Evolutionary conservation across 2,797 vertebrate genomes (phyloP), one percentile per base, ranked within the genome.

Genomic region (Varecia variegata): DNA sequence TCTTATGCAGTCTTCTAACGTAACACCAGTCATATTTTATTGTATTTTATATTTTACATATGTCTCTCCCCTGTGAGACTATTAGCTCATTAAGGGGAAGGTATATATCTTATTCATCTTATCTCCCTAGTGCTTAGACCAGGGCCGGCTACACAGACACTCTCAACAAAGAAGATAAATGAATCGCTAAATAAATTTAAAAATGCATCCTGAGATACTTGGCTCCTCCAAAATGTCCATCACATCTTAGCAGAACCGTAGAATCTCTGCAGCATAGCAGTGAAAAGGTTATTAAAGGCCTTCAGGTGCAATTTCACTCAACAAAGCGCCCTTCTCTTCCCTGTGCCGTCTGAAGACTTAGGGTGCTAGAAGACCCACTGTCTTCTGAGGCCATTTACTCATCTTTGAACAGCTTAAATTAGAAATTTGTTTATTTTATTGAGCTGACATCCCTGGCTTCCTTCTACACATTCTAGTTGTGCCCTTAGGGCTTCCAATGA

Each of bases 391-490:
- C 38, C n/a, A 27, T 67, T 90, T 92, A 79, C 82, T 93, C 85
- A 73, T 50, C 77, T 88, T 90, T 74, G 20, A 94, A 68, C 82
- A 82, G 40, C 73, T 90, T 88, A 58, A 74, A 74, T 95, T 85
- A 93, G 81, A 43, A 94, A 95, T n/a, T 45, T 95, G 58, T 80
- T 94, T 95, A 58, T 89, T 92, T 94, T 88, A 62, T 83, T 88
- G 58, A 88, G 14, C 81, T 54, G 88, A 85, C 18, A 58, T 79
- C 62, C 74, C 62, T 56, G 50, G 60, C 52, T 97, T 92, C 84
- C 92, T 97, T 81, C 82, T 76, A 86, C 65, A 80, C 56, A 56
- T 79, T 93, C 54, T 25, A 52, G 71, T 45, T 58, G 8, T 47
- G 68, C 45, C 62, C 73, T 43, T n/a, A 58, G 62, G 90, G 92